Conservation (phyloP, 2,888 invertebrate genomes). For the Coelinius sp. region DNA sequence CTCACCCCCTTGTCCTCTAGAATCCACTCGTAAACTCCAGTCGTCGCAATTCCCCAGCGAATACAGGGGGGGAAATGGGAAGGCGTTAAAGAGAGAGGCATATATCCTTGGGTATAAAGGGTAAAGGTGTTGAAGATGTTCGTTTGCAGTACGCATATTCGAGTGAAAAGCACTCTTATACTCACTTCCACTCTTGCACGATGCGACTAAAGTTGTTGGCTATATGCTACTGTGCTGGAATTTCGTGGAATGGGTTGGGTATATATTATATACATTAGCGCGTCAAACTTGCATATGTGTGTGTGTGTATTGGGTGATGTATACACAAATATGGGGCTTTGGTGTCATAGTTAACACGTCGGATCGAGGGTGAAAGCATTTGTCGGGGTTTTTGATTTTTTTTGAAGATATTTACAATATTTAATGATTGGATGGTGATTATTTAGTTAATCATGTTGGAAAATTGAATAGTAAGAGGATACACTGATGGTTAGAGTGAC, state of each 20-base stretch:
- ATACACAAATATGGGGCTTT: background rate
- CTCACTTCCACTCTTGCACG: background rate
- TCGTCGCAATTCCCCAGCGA: background rate
- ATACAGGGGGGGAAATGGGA: background rate
- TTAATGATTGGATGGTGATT: too few relatives aligned
- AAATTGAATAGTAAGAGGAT: too few relatives aligned
- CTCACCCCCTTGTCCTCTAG: conserved; percentile 45
- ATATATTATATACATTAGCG: background rate
- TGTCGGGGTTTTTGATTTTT: background rate
- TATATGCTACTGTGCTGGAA: background rate
- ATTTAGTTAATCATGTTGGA: too few relatives aligned
- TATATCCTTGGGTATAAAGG: conserved; percentile 1
- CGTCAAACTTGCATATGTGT: background rate
- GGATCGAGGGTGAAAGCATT: background rate
- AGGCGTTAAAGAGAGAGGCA: conserved; percentile 7
- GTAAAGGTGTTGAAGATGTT: conserved; percentile 9
- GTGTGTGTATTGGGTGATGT: background rate
- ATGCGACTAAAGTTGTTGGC: background rate
- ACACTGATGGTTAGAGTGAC: too few relatives aligned
- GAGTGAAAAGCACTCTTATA: conserved; percentile 14
- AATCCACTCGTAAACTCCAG: conserved; percentile 17
- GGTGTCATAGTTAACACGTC: background rate
- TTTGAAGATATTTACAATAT: too few relatives aligned
- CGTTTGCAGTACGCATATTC: background rate
- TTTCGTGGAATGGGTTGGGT: background rate